phyloP scores from a whole-genome alignment of 2,113 vertebrate genomes.

The Labrus mixtus region DNA sequence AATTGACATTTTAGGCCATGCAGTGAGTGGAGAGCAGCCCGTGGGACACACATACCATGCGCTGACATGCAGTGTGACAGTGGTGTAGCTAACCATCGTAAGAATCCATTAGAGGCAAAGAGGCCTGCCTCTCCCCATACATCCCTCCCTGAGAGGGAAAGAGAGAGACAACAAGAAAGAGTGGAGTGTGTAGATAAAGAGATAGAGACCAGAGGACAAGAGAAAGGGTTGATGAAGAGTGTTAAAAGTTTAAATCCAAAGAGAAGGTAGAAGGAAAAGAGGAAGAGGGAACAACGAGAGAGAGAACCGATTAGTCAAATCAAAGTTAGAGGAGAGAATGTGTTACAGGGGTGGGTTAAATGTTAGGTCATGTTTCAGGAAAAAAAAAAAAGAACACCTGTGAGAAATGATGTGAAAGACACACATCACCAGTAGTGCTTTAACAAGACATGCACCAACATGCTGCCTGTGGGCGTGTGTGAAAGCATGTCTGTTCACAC shows the following conservation, averaged over 20 bases:
- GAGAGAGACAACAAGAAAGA: constrained; percentile 5
- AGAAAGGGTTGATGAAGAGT: not conserved
- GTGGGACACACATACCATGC: constrained; percentile 85
- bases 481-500: constrained; percentile 52
- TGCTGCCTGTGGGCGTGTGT: constrained; percentile 63
- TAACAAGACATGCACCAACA: constrained; percentile 60
- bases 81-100: constrained; percentile 86
- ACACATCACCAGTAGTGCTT: constrained; percentile 32
- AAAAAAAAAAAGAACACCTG: constrained; percentile 6
- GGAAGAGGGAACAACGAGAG: not conserved
- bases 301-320: constrained; percentile 19
- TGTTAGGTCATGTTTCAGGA: constrained; percentile 40
- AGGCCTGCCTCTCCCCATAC: constrained; percentile 83
- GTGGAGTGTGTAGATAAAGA: constrained; percentile 16
- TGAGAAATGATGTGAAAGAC: constrained; percentile 41
- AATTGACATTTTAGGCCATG: constrained; percentile 65
- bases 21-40: constrained; percentile 63
- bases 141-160: constrained; percentile 81
- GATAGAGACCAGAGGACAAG: not conserved
- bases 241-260: constrained; percentile 3
- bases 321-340: constrained; percentile 6
- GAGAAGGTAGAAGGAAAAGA: not conserved
- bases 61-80: constrained; percentile 84
- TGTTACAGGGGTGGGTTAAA: constrained; percentile 48
- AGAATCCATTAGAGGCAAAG: constrained; percentile 85